Percentiles rank a stretch among this genome's conserved stretches.
Conservation (phyloP, 2,888 invertebrate species). For the Pachydiplax longipennis region DNA sequence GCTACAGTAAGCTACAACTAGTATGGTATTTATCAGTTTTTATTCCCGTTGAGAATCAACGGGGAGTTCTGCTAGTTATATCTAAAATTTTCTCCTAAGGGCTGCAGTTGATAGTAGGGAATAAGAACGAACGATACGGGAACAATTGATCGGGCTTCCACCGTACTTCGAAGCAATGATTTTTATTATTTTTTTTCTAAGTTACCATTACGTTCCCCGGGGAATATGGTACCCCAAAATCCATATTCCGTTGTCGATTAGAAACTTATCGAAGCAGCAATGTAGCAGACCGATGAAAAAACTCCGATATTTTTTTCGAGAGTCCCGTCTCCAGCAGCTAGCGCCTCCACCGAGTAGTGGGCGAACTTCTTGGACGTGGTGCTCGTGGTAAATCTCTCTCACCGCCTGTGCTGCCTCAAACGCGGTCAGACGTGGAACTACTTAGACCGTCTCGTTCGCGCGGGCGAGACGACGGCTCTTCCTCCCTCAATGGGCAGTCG, state of each 20-base stretch:
- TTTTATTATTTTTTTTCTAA: no score
- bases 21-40: no score
- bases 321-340: neutral
- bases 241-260: neutral
- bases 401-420: neutral
- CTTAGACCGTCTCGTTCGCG: neutral
- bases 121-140: no score
- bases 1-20: no score
- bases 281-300: neutral
- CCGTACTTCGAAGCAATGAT: no score
- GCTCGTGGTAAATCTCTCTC: neutral
- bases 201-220: neutral
- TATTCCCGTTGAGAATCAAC: no score
- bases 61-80: no score
- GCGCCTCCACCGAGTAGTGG: neutral
- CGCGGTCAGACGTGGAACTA: neutral
- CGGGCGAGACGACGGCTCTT: slow-evolving; percentile 26
- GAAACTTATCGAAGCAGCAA: neutral
- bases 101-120: no score
- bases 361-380: neutral
- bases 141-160: no score
- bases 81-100: no score
- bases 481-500: slow-evolving; percentile 36
- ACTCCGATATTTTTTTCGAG: neutral
- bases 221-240: neutral